Percentiles rank a stretch among this genome's conserved stretches.
These are phyloP conservation scores for Pimpla rufipes DNA, from an alignment of 2,888 invertebrate genomes.

Conservation along the genomic window DNA sequence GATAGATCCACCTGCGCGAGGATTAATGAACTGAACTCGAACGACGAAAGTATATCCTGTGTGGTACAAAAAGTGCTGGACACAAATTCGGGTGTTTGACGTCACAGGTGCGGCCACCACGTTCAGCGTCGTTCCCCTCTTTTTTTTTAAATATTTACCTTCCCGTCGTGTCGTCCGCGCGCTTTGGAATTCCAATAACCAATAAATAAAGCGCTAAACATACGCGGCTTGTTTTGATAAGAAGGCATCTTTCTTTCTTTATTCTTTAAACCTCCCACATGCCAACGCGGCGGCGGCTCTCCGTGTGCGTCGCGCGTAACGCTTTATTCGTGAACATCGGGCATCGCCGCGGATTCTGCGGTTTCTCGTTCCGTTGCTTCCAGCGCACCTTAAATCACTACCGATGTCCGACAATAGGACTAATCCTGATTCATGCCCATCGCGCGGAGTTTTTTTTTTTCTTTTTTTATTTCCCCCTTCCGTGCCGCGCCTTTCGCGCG, in stretches of 20 bases:
- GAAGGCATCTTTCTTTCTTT: slow-evolving; percentile 71
- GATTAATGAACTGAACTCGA: not conserved
- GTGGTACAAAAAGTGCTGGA: not conserved
- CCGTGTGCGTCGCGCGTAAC: slow-evolving; percentile 62
- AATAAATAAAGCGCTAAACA: slow-evolving; percentile 80
- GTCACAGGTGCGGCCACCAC: slow-evolving; percentile 24
- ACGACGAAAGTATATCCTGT: not conserved
- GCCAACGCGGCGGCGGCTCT: slow-evolving; percentile 55
- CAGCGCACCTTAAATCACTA: slow-evolving; percentile 78
- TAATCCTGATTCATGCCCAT: slow-evolving; percentile 81
- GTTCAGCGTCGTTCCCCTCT: slow-evolving; percentile 14
- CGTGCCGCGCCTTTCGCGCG: slow-evolving; percentile 41
- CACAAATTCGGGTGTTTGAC: slow-evolving; percentile 8
- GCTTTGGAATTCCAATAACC: slow-evolving; percentile 72
- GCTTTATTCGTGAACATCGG: slow-evolving; percentile 67
- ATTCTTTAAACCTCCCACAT: slow-evolving; percentile 62
- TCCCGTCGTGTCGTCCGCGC: not conserved
- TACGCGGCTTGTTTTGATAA: slow-evolving; percentile 80
- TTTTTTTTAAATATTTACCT: not conserved
- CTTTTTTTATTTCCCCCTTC: slow-evolving; percentile 27
- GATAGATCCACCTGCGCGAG: too few species aligned
- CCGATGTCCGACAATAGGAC: slow-evolving; percentile 77
- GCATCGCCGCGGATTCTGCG: slow-evolving; percentile 58
- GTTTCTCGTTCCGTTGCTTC: slow-evolving; percentile 58
- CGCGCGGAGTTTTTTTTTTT: slow-evolving; percentile 56